These are phyloP conservation scores for Standfussiana lucernea DNA, from an alignment of 2,888 invertebrate genomes.

Conservation along the genomic window DNA sequence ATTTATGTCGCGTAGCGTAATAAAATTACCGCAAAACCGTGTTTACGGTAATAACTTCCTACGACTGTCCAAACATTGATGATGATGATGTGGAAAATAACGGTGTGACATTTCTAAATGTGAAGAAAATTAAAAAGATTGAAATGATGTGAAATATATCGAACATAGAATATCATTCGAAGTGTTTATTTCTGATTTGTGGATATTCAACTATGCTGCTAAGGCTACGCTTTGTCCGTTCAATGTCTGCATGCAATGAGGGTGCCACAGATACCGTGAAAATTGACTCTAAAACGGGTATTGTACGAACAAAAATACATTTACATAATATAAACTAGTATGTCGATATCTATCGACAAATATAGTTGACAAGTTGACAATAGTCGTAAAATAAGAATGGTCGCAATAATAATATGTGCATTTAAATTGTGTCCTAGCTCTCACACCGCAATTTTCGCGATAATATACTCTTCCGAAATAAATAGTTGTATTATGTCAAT, in stretches of 20 bases:
- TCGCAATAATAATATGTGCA: conserved; percentile 67
- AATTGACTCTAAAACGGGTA: conserved; percentile 79
- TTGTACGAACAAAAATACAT: conserved; percentile 72
- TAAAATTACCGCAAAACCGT: conserved; percentile 74
- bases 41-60: conserved; percentile 77
- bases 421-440: conserved; percentile 62
- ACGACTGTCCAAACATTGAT: conserved; percentile 76
- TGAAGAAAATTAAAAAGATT: not conserved
- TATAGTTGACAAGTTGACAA: conserved; percentile 64
- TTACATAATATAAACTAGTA: conserved; percentile 70
- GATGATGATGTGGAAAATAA: conserved; percentile 73
- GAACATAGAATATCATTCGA: not conserved
- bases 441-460: conserved; percentile 55
- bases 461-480: conserved; percentile 56
- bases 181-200: conserved; percentile 30
- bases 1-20: conserved; percentile 65
- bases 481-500: conserved; percentile 59
- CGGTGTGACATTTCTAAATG: conserved; percentile 63
- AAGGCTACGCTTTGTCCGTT: conserved; percentile 68
- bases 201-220: conserved; percentile 63
- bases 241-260: conserved; percentile 74
- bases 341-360: conserved; percentile 61
- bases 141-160: not conserved
- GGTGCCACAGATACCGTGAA: conserved; percentile 79
- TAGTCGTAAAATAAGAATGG: conserved; percentile 68